A percentile compares a stretch with the other conserved stretches of the same genome.
Evolutionary conservation across 2,888 invertebrate genomes (phyloP).

Genomic region (Patella ulyssiponensis): DNA sequence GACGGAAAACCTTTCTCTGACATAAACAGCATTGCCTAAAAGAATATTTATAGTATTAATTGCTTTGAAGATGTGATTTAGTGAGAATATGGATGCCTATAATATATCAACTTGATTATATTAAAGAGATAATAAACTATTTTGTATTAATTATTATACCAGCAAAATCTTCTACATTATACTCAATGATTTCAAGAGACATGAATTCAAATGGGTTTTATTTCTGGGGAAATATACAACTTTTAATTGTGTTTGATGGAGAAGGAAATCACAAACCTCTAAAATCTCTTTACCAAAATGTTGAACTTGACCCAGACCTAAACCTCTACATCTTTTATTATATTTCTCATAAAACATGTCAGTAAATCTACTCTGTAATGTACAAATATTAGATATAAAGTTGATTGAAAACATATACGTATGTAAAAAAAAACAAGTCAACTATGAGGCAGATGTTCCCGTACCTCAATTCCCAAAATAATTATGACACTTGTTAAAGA

Average conservation of each 20-base stretch:
- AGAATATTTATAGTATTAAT: conserved; percentile 1
- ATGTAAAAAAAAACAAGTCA: conserved; percentile 4
- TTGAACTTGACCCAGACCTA: conserved; percentile 86
- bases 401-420: not conserved
- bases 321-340: conserved; percentile 77
- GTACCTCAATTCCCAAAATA: no score
- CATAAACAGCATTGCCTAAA: conserved; percentile 73
- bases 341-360: conserved; percentile 87
- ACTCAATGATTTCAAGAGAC: no score
- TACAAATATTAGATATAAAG: conserved; percentile 9
- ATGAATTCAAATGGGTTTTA: no score
- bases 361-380: conserved; percentile 82
- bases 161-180: no score
- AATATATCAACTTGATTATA: not conserved
- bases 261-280: conserved; percentile 38
- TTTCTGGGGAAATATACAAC: no score
- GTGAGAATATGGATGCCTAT: not conserved
- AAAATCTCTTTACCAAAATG: conserved; percentile 68
- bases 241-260: no score
- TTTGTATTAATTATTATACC: no score
- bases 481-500: no score
- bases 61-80: not conserved
- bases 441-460: no score
- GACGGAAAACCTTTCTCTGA: conserved; percentile 90
- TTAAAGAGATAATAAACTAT: no score